These are phyloP conservation scores for Cryptomyrus ogoouensis DNA, from an alignment of 2,113 vertebrate genomes.

Conservation along the genomic window DNA sequence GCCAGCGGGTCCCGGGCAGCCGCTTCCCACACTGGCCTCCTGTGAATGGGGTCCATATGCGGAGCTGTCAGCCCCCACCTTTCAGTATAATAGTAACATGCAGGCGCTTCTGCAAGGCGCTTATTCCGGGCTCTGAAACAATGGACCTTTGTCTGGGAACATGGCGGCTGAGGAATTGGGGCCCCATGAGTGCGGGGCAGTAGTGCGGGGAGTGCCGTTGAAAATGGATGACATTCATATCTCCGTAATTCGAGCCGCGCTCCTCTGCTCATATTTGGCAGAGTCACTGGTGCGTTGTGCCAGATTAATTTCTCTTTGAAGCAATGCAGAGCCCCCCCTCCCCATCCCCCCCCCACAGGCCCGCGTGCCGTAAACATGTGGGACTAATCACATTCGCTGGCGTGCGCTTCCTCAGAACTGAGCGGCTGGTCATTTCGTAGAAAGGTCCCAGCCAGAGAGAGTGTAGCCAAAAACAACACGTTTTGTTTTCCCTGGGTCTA, in stretches of 20 bases:
- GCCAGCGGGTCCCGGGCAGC: neutral
- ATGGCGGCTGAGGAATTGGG: neutral
- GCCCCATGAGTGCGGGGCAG: neutral
- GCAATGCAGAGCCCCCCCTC: neutral
- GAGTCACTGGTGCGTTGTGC: neutral
- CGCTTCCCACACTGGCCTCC: neutral
- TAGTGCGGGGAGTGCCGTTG: neutral
- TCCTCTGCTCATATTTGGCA: neutral
- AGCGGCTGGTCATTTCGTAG: neutral
- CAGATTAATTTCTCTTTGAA: conserved; percentile 7
- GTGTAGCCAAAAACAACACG: neutral
- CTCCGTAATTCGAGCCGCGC: neutral
- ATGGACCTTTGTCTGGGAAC: neutral
- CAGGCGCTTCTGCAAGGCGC: neutral
- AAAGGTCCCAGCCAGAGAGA: neutral
- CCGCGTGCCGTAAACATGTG: neutral
- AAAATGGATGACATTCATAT: conserved; percentile 7
- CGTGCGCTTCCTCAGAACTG: neutral
- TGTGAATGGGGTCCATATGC: neutral
- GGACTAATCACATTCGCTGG: neutral
- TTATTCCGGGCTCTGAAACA: neutral
- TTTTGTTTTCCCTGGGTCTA: neutral
- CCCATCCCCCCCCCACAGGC: neutral
- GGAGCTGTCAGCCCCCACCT: neutral
- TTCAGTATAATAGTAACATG: neutral